Evolutionary conservation across 2,888 invertebrate species (phyloP).

Genomic region (Idaea aversata): DNA sequence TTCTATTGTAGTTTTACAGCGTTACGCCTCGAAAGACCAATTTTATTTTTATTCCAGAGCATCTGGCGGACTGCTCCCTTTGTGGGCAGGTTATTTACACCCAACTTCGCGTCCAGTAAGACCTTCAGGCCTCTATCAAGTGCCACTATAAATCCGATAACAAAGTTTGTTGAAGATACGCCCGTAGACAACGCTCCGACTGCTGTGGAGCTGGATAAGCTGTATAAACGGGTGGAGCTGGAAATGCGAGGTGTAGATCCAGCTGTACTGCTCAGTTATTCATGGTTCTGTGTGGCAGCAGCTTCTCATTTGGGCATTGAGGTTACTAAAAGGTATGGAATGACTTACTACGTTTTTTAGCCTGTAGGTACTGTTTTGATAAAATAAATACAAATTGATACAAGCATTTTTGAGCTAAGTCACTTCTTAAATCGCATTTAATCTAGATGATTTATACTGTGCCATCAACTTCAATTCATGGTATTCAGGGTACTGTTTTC

Average conservation of each 20-base stretch:
- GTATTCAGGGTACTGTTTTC: too few relatives aligned
- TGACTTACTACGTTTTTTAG: background rate
- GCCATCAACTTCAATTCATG: too few relatives aligned
- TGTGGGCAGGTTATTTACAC: constrained; percentile 36
- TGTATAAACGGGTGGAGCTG: constrained; percentile 90
- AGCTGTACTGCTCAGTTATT: constrained; percentile 93
- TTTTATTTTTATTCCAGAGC: constrained; percentile 40
- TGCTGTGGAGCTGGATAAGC: constrained; percentile 83
- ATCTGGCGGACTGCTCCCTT: constrained; percentile 51
- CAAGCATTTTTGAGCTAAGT: too few relatives aligned
- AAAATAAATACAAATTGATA: background rate
- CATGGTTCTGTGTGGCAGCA: constrained; percentile 89
- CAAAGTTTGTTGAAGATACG: constrained; percentile 23
- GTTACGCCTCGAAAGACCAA: constrained; percentile 1
- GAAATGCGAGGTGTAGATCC: constrained; percentile 94
- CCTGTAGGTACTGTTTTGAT: background rate
- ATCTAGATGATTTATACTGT: too few relatives aligned
- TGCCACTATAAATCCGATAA: constrained; percentile 37
- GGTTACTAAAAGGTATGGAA: constrained; percentile 83
- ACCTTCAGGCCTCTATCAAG: constrained; percentile 44
- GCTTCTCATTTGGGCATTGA: constrained; percentile 90
- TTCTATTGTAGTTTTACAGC: background rate
- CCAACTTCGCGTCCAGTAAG: constrained; percentile 29
- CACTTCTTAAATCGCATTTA: too few relatives aligned
- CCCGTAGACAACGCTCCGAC: constrained; percentile 40